Evolutionary conservation across 1,140 invertebrate species (phyloP).

Genomic region (Psix sp.): DNA sequence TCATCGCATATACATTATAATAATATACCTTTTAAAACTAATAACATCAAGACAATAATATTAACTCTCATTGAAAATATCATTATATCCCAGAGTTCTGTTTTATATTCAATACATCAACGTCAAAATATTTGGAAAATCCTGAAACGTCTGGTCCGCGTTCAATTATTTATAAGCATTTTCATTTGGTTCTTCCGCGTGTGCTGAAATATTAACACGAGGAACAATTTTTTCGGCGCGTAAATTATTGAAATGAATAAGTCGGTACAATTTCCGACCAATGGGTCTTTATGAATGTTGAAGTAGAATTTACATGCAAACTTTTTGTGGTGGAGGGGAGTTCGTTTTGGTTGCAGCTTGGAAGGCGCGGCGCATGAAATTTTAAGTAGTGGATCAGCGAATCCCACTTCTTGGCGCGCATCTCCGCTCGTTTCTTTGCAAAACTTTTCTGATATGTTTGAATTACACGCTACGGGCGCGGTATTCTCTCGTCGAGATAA

Average conservation of each 20-base stretch:
- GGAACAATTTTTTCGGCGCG: constrained; percentile 22
- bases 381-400: constrained; percentile 35
- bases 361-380: constrained; percentile 30
- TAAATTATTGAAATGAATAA: constrained; percentile 39
- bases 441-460: constrained; percentile 56
- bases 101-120: not conserved
- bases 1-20: too few species aligned
- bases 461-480: constrained; percentile 32
- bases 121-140: not conserved
- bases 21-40: too few species aligned
- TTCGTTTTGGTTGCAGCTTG: constrained; percentile 23
- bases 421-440: constrained; percentile 26
- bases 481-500: constrained; percentile 31
- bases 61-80: too few species aligned
- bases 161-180: constrained; percentile 31
- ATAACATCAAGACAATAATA: too few species aligned
- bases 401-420: too few species aligned
- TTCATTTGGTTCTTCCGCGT: constrained; percentile 16
- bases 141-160: not conserved
- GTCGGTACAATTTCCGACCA: constrained; percentile 35
- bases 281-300: constrained; percentile 36
- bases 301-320: constrained; percentile 48
- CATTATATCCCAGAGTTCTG: too few species aligned
- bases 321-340: constrained; percentile 23
- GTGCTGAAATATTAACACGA: constrained; percentile 17